A percentile compares a stretch with the other conserved stretches of the same genome.
Conservation (phyloP, 2,888 invertebrate genomes). For the Anthrax anthrax region DNA sequence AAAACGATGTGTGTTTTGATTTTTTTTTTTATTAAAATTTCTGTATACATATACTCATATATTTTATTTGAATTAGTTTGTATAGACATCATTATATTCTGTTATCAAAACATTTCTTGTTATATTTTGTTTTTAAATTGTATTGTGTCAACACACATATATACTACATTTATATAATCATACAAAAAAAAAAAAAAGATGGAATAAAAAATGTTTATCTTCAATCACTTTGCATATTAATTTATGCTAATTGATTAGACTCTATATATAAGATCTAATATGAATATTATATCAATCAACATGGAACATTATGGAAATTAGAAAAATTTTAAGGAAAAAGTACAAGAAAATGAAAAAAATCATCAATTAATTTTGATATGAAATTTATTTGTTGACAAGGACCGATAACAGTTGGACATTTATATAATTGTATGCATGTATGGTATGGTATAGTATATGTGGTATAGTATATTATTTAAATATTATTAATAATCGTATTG, state of each 20-base stretch:
- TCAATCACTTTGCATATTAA: constrained; percentile 12
- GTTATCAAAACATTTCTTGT: constrained; percentile 3
- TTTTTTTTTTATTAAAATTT: background rate
- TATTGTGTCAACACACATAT: no score
- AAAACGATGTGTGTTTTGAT: background rate
- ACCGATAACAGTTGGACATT: constrained; percentile 4
- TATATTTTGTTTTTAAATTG: no score
- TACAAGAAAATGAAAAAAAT: no score
- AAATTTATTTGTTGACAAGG: constrained; percentile 8
- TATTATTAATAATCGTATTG: no score
- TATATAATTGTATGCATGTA: no score
- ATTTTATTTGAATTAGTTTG: constrained; percentile 1
- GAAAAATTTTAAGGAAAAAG: no score
- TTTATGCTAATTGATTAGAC: constrained; percentile 14
- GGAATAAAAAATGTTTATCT: background rate
- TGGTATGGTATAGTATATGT: no score
- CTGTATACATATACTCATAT: no score
- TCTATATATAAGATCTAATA: background rate
- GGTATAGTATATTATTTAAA: no score
- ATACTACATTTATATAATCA: no score
- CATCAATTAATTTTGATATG: constrained; percentile 7
- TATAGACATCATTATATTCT: background rate
- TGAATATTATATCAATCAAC: background rate
- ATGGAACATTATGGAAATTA: constrained; percentile 1
- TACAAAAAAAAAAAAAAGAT: background rate